Conservation (phyloP, 2,113 vertebrate genomes). For the Suncus etruscus region DNA sequence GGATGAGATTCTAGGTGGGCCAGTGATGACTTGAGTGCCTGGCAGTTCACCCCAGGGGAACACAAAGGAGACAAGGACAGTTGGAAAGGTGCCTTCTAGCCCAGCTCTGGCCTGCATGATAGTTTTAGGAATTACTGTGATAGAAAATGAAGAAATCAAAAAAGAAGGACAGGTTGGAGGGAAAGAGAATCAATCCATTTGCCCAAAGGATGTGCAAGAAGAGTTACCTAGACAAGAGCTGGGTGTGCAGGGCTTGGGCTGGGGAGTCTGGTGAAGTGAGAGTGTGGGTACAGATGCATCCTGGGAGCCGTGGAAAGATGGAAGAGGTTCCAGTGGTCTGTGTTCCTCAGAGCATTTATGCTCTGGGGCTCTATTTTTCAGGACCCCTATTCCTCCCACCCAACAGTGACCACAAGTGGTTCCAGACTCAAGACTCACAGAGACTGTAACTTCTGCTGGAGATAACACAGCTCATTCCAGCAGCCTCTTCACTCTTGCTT, state of each 20-base stretch:
- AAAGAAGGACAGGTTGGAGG: background rate
- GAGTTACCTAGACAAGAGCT: background rate
- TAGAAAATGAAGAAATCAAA: background rate
- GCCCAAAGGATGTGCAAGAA: background rate
- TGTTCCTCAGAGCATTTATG: background rate
- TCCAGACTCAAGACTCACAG: background rate
- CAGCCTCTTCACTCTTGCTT: background rate
- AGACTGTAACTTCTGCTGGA: background rate
- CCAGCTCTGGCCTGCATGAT: background rate
- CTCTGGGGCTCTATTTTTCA: background rate
- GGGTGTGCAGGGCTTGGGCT: accelerated
- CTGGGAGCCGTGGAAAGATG: background rate
- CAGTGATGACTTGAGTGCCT: background rate
- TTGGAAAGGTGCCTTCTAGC: background rate
- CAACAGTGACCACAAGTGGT: background rate
- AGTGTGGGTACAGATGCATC: background rate
- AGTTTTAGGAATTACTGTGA: background rate
- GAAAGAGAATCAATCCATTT: background rate
- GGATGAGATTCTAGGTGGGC: background rate
- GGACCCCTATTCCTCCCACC: background rate
- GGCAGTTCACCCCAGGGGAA: background rate
- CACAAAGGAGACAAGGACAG: background rate
- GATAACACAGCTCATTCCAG: background rate
- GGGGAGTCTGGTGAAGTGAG: accelerated
- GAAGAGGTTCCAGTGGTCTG: background rate